Percentiles rank a stretch among this genome's conserved stretches.
phyloP scores from a whole-genome alignment of 2,888 invertebrate genomes.

The Eremobia ochroleuca region DNA sequence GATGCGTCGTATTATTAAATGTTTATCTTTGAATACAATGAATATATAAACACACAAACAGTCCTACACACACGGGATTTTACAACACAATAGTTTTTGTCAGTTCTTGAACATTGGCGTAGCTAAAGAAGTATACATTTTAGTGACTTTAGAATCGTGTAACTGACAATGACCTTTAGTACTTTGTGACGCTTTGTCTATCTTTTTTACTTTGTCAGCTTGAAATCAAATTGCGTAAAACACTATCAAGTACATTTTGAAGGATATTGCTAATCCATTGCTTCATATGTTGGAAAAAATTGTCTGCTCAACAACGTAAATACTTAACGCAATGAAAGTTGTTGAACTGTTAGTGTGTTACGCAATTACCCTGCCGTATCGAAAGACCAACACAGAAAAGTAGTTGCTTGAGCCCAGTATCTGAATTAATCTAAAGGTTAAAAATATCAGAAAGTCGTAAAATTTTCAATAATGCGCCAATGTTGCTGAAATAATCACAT shows the following conservation, averaged over 20 bases:
- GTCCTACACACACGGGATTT: constrained; percentile 56
- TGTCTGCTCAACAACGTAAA: background rate
- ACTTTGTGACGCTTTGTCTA: background rate
- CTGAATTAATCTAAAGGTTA: background rate
- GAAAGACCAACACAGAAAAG: background rate
- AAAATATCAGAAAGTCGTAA: background rate
- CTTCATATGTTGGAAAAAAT: background rate
- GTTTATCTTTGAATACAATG: constrained; percentile 1
- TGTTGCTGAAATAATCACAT: constrained; percentile 42
- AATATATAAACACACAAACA: constrained; percentile 61
- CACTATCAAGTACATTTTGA: background rate
- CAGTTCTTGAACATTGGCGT: constrained; percentile 39
- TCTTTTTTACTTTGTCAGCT: background rate
- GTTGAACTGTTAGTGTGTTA: background rate
- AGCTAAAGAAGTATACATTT: background rate
- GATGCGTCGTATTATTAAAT: background rate
- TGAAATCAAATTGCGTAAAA: too few species aligned
- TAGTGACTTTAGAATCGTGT: background rate
- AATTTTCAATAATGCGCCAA: constrained; percentile 40
- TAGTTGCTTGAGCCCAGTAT: background rate
- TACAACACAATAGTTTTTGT: constrained; percentile 36
- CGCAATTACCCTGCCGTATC: background rate
- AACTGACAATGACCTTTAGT: background rate
- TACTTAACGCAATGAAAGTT: background rate
- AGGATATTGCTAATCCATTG: background rate